Percentiles rank a stretch among this genome's conserved stretches.
Conservation (phyloP, 2,888 invertebrate species). For the Neoaliturus tenellus region DNA sequence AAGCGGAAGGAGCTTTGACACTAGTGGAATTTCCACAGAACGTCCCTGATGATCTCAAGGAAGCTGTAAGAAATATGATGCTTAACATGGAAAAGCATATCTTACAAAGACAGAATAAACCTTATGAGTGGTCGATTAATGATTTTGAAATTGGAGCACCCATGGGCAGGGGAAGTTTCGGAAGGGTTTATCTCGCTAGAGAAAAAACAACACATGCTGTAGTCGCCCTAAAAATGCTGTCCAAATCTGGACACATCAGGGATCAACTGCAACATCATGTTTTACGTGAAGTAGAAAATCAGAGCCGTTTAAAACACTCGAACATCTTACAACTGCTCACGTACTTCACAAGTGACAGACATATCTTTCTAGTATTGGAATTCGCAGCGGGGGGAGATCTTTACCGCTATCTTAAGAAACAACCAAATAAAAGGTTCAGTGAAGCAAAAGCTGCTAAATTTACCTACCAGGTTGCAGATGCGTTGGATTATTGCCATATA, state of each 20-base stretch:
- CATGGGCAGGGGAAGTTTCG: slow-evolving; percentile 96
- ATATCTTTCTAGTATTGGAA: slow-evolving; percentile 93
- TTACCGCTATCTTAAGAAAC: slow-evolving; percentile 83
- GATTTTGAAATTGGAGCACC: slow-evolving; percentile 91
- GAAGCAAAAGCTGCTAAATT: slow-evolving; percentile 82
- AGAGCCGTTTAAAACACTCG: slow-evolving; percentile 78
- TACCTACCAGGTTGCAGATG: slow-evolving; percentile 92
- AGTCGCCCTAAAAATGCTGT: slow-evolving; percentile 81
- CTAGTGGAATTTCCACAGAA: slow-evolving; percentile 27
- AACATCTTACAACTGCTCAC: slow-evolving; percentile 81
- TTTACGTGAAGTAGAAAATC: slow-evolving; percentile 94
- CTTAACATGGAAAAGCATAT: slow-evolving; percentile 59
- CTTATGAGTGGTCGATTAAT: slow-evolving; percentile 80
- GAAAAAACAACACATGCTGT: slow-evolving; percentile 86
- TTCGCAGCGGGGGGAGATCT: slow-evolving; percentile 92
- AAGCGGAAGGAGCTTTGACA: too few relatives aligned
- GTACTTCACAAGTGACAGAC: slow-evolving; percentile 91
- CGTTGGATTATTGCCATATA: slow-evolving; percentile 90
- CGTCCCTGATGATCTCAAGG: slow-evolving; percentile 48
- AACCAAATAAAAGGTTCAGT: slow-evolving; percentile 79
- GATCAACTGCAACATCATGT: slow-evolving; percentile 86
- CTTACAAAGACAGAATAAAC: slow-evolving; percentile 48
- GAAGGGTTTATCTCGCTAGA: slow-evolving; percentile 91
- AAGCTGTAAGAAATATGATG: slow-evolving; percentile 39
- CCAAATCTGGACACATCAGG: slow-evolving; percentile 61